Evolutionary conservation across 2,888 invertebrate species (phyloP).

Genomic region (Stegophylla sp.): DNA sequence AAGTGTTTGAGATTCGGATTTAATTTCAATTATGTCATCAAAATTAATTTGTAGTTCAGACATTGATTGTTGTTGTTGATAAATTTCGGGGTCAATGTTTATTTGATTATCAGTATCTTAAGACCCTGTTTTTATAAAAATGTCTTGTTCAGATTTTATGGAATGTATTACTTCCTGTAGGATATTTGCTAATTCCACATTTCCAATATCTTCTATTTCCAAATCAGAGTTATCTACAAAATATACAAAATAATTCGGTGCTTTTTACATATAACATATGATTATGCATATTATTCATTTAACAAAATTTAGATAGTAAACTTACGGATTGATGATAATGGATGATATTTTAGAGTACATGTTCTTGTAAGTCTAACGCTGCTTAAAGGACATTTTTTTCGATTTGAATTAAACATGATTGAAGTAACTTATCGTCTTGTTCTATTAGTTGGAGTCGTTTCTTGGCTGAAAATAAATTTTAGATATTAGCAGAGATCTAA

Average conservation of each 20-base stretch:
- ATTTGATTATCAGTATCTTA: conserved; percentile 52
- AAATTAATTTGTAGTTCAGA: background rate
- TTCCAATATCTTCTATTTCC: conserved; percentile 61
- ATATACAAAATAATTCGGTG: too few species aligned
- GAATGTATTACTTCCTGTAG: background rate
- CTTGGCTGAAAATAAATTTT: conserved; percentile 35
- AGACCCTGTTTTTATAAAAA: background rate
- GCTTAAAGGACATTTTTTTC: conserved; percentile 36
- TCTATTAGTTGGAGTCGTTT: background rate
- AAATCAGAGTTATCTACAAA: conserved; percentile 62
- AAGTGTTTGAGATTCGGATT: background rate
- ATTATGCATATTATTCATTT: too few species aligned
- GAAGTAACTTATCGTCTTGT: conserved; percentile 27
- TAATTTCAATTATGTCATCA: background rate
- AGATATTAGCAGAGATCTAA: background rate
- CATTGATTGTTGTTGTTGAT: background rate
- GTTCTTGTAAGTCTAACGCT: conserved; percentile 28
- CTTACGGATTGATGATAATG: conserved; percentile 22
- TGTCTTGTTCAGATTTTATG: background rate
- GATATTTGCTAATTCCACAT: background rate
- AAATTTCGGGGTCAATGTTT: conserved; percentile 60
- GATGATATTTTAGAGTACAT: conserved; percentile 23
- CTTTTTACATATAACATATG: too few species aligned
- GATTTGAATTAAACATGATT: background rate
- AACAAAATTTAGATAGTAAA: background rate